Evolutionary conservation across 2,888 invertebrate genomes (phyloP).

Genomic region (Parnassius apollo): DNA sequence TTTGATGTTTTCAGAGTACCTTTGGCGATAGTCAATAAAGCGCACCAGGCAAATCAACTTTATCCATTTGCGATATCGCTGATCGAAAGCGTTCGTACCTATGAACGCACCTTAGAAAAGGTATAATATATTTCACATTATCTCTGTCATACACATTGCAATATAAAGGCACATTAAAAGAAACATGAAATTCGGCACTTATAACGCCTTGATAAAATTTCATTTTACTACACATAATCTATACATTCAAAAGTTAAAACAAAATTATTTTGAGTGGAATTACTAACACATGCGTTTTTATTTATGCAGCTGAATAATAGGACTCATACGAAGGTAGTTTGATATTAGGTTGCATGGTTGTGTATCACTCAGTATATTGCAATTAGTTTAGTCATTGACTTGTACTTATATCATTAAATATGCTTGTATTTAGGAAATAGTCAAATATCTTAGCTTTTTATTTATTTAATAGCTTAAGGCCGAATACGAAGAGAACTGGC

Average conservation of each 20-base stretch:
- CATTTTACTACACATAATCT: constrained; percentile 9
- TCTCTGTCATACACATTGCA: constrained; percentile 35
- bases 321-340: constrained; percentile 81
- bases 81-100: constrained; percentile 98
- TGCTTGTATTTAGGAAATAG: too few relatives aligned
- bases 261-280: constrained; percentile 40
- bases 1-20: constrained; percentile 87
- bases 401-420: too few relatives aligned
- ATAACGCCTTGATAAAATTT: constrained; percentile 25
- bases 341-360: constrained; percentile 50
- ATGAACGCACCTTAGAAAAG: constrained; percentile 98
- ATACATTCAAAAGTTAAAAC: constrained; percentile 24
- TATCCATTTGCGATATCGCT: constrained; percentile 99
- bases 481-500: too few relatives aligned
- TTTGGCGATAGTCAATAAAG: constrained; percentile 98
- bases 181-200: constrained; percentile 34
- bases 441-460: too few relatives aligned
- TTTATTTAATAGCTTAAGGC: too few relatives aligned
- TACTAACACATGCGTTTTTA: constrained; percentile 76
- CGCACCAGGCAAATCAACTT: constrained; percentile 98
- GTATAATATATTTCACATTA: constrained; percentile 72
- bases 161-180: constrained; percentile 45
- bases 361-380: constrained; percentile 23
- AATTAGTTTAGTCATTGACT: too few relatives aligned
- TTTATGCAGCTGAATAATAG: constrained; percentile 83